phyloP scores from a whole-genome alignment of 2,113 vertebrate species.

The Hystrix brachyura region DNA sequence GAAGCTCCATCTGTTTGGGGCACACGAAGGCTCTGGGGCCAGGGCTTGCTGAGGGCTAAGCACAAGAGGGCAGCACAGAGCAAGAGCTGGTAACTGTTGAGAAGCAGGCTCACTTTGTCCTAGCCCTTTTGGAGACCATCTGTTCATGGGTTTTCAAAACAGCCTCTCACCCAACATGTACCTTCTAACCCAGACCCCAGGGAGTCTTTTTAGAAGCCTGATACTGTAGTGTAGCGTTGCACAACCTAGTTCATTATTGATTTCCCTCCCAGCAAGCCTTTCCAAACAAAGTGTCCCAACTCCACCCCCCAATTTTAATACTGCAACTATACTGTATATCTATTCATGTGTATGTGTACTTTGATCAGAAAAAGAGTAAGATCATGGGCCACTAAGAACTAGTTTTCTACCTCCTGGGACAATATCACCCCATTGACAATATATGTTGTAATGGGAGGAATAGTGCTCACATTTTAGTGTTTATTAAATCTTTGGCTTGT shows the following conservation, averaged over 20 bases:
- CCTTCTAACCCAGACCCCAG: neutral
- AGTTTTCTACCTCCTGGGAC: conserved; percentile 22
- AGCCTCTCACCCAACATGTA: neutral
- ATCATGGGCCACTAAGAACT: conserved; percentile 36
- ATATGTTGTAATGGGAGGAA: conserved; percentile 9
- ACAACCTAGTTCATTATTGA: neutral
- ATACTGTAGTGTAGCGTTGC: neutral
- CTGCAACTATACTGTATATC: neutral
- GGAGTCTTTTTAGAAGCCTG: neutral
- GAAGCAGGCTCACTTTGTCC: neutral
- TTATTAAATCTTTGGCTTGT: conserved; percentile 57
- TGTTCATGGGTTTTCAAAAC: neutral
- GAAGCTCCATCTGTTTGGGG: neutral
- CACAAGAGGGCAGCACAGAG: conserved; percentile 65
- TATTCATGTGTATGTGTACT: conserved; percentile 1
- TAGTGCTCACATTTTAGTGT: conserved; percentile 45
- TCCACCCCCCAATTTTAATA: neutral
- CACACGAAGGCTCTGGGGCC: neutral
- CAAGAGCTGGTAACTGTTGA: neutral
- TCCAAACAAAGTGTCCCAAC: neutral
- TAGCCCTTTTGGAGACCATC: neutral
- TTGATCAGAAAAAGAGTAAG: conserved; percentile 1
- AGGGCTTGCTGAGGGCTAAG: neutral
- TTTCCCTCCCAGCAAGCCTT: neutral
- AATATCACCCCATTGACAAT: neutral